phyloP scores from a whole-genome alignment of 2,888 invertebrate species.

The Drosophila cognata region DNA sequence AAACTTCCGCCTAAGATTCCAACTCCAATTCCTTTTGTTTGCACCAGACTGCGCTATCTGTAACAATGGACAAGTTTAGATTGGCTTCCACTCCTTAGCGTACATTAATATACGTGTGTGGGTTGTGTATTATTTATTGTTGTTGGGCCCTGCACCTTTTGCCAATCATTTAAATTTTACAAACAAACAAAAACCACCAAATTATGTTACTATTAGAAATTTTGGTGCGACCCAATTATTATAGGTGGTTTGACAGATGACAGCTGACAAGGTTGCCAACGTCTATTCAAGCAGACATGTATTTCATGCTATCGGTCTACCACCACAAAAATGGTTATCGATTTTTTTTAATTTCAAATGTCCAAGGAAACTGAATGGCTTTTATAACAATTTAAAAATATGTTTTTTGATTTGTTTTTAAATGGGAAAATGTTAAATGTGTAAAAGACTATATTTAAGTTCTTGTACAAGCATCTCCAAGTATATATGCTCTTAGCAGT shows the following conservation, averaged over 20 bases:
- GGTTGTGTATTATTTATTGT: slow-evolving; percentile 16
- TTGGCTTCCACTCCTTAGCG: neutral
- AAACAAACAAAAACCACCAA: slow-evolving; percentile 41
- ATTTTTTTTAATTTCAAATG: slow-evolving; percentile 4
- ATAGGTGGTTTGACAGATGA: slow-evolving; percentile 62
- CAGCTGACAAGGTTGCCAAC: slow-evolving; percentile 70
- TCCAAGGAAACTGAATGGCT: neutral
- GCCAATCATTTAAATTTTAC: slow-evolving; percentile 48
- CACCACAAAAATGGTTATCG: slow-evolving; percentile 11
- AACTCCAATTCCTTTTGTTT: slow-evolving; percentile 41
- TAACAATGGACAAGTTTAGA: slow-evolving; percentile 40
- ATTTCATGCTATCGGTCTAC: slow-evolving; percentile 21
- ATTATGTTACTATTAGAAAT: slow-evolving; percentile 75
- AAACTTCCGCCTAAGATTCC: slow-evolving; percentile 4
- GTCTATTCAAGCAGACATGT: slow-evolving; percentile 25
- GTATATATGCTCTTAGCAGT: neutral
- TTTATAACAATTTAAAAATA: neutral
- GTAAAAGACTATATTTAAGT: neutral
- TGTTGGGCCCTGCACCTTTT: slow-evolving; percentile 12
- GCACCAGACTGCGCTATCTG: slow-evolving; percentile 31
- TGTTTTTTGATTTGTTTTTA: neutral
- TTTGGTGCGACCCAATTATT: slow-evolving; percentile 78
- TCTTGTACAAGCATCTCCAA: neutral
- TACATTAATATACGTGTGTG: slow-evolving; percentile 2
- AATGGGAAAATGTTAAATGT: neutral